Conservation (phyloP, 2,113 vertebrate species). For the Ciconia maguari region DNA sequence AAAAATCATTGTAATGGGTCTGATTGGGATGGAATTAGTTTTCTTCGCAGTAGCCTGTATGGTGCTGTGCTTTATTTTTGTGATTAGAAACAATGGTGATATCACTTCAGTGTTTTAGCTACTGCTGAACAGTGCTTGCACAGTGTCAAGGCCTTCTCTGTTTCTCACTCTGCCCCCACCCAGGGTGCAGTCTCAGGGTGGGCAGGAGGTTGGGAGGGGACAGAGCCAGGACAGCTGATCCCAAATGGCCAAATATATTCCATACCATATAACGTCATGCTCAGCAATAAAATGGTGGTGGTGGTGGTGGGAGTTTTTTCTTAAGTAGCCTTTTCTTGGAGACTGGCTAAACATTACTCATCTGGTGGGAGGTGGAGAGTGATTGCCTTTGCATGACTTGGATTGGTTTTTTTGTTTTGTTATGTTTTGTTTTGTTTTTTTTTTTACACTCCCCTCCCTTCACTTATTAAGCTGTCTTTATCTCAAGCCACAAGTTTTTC, state of each 20-base stretch:
- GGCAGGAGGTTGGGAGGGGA: not conserved
- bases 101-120: not conserved
- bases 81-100: not conserved
- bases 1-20: not conserved
- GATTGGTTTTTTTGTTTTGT: not conserved
- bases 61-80: not conserved
- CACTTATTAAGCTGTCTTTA: not conserved
- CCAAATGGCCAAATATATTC: not conserved
- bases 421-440: not conserved
- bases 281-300: not conserved
- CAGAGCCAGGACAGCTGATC: not conserved
- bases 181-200: not conserved
- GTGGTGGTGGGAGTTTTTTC: not conserved
- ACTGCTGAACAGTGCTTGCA: not conserved
- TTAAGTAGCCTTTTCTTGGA: not conserved
- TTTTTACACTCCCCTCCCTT: not conserved
- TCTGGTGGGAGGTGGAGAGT: not conserved
- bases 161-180: not conserved
- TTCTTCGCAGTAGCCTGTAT: not conserved
- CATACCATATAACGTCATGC: not conserved
- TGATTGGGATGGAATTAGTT: not conserved
- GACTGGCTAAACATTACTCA: not conserved
- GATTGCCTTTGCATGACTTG: not conserved
- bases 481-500: not conserved
- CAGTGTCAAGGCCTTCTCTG: not conserved